These are phyloP conservation scores for Oreotrochilus melanogaster DNA, from an alignment of 2,113 vertebrate genomes.

Conservation along the genomic window DNA sequence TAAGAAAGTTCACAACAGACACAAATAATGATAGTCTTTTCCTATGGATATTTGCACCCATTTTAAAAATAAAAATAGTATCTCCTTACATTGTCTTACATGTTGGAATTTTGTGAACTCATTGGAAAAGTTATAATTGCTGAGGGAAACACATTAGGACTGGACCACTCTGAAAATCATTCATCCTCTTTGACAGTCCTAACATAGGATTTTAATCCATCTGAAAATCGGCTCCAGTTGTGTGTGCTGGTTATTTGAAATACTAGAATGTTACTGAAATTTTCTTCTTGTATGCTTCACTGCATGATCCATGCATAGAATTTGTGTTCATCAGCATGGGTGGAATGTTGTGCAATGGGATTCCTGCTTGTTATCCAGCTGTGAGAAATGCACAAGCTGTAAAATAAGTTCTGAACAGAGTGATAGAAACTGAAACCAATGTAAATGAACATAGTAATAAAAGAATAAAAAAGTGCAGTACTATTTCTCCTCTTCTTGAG, in stretches of 20 bases:
- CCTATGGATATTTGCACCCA: neutral
- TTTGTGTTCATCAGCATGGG: conserved; percentile 69
- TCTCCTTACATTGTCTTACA: neutral
- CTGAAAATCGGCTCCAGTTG: conserved; percentile 2
- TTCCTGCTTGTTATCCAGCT: conserved; percentile 57
- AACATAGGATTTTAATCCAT: neutral
- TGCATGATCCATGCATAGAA: conserved; percentile 52
- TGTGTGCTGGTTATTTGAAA: conserved; percentile 3
- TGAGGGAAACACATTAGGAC: neutral
- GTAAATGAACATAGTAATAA: neutral
- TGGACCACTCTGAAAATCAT: neutral
- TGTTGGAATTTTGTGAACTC: neutral
- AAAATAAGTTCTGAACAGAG: conserved; percentile 60
- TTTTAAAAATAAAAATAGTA: neutral
- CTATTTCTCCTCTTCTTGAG: neutral
- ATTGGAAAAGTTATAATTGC: neutral
- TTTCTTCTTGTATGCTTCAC: conserved; percentile 41
- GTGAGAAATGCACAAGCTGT: conserved; percentile 63
- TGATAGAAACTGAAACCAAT: conserved; percentile 31
- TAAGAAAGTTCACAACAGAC: conserved; percentile 13
- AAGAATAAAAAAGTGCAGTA: neutral
- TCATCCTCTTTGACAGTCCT: neutral
- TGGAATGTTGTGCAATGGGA: conserved; percentile 52
- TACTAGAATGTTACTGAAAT: conserved; percentile 33
- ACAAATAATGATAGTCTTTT: conserved; percentile 5